Evolutionary conservation across 2,797 vertebrate genomes (phyloP).

Genomic region (Rhyacichthys aspro): DNA sequence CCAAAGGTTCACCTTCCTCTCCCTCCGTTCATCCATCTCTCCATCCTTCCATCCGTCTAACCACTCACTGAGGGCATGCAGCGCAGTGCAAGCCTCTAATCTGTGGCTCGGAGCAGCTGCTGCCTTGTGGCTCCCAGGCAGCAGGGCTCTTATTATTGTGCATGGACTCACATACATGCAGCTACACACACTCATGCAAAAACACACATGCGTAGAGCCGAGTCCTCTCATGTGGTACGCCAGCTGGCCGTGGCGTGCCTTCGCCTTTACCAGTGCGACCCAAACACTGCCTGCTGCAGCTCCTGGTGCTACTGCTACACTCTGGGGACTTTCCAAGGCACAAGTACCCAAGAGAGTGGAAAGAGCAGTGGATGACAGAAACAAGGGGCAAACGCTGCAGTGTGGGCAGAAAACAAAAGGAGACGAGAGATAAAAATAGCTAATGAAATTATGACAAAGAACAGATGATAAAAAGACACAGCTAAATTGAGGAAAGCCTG

Average conservation of each 20-base stretch:
- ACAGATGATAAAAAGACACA: not conserved
- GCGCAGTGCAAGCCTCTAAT: constrained; percentile 76
- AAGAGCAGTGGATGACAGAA: constrained; percentile 2
- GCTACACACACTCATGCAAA: constrained; percentile 23
- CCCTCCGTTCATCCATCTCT: constrained; percentile 51
- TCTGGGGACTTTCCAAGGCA: constrained; percentile 65
- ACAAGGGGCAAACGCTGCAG: constrained; percentile 18
- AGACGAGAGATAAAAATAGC: not conserved
- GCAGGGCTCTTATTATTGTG: constrained; percentile 77
- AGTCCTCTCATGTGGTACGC: constrained; percentile 91
- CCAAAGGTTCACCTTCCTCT: constrained; percentile 32
- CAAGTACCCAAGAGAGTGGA: constrained; percentile 19
- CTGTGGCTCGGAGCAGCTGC: constrained; percentile 76
- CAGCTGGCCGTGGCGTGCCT: constrained; percentile 93
- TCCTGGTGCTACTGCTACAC: constrained; percentile 64
- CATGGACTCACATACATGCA: constrained; percentile 51
- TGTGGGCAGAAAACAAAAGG: constrained; percentile 12
- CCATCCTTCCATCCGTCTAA: constrained; percentile 65
- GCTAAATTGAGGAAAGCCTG: no score
- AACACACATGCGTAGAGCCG: constrained; percentile 43
- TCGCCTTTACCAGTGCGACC: constrained; percentile 79
- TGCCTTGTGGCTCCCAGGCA: constrained; percentile 73
- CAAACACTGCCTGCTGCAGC: constrained; percentile 58
- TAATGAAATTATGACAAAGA: not conserved
- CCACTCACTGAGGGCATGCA: constrained; percentile 71